phyloP scores from a whole-genome alignment of 2,113 vertebrate species.

The Corydoras maculifer region DNA sequence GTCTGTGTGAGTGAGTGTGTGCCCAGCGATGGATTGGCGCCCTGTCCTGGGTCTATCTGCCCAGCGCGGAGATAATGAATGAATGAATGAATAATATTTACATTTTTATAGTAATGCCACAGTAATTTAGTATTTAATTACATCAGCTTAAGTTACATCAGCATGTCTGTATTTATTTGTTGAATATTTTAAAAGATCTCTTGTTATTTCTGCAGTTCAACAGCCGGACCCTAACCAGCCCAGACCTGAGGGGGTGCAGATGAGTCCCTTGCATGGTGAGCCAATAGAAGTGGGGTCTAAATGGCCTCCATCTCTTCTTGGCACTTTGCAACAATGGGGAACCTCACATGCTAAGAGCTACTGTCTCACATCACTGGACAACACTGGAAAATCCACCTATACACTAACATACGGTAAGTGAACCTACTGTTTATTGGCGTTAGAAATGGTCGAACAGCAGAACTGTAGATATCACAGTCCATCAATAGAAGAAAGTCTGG shows the following conservation, averaged over 20 bases:
- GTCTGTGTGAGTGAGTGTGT: too few relatives aligned
- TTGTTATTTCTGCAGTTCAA: constrained; percentile 67
- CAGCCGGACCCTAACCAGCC: constrained; percentile 90
- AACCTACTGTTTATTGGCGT: neutral
- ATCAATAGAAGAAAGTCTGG: too few relatives aligned
- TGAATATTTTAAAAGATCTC: neutral
- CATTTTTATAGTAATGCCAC: too few relatives aligned
- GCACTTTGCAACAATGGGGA: constrained; percentile 84
- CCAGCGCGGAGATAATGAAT: too few relatives aligned
- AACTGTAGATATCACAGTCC: too few relatives aligned
- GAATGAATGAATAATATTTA: too few relatives aligned
- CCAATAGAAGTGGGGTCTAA: constrained; percentile 66
- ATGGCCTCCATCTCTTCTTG: constrained; percentile 78
- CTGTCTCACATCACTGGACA: constrained; percentile 84
- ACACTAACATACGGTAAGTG: constrained; percentile 87
- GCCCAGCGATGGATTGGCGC: too few relatives aligned
- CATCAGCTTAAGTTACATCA: too few relatives aligned
- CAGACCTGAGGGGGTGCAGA: constrained; percentile 81
- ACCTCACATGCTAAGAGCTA: constrained; percentile 82
- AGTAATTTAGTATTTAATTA: too few relatives aligned
- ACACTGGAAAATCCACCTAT: constrained; percentile 78
- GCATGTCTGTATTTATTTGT: neutral
- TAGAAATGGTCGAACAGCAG: neutral
- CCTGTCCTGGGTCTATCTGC: too few relatives aligned
- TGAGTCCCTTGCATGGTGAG: constrained; percentile 76